phyloP scores from a whole-genome alignment of 2,797 vertebrate species.

The Myiotriccus ornatus region DNA sequence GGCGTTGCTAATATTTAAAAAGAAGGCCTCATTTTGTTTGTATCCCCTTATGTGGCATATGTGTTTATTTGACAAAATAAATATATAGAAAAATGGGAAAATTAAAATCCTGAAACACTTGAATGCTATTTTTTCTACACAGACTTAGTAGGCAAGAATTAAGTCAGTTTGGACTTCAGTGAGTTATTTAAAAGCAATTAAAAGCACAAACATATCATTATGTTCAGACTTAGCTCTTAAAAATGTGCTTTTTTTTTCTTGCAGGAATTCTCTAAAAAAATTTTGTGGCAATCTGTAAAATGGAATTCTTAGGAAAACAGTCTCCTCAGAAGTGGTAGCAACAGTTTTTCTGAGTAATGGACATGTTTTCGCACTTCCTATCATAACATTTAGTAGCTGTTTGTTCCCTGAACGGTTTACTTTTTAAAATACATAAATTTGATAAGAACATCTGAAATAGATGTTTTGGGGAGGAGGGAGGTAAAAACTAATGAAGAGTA shows the following conservation, averaged over 20 bases:
- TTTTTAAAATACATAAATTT: slow-evolving; percentile 40
- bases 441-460: slow-evolving; percentile 58
- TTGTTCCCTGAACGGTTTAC: slow-evolving; percentile 48
- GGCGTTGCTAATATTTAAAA: not conserved
- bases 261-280: not conserved
- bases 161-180: not conserved
- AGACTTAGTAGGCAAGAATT: not conserved
- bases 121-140: not conserved
- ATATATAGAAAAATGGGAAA: not conserved
- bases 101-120: not conserved
- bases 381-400: slow-evolving; percentile 37
- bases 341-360: slow-evolving; percentile 14
- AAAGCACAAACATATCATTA: not conserved
- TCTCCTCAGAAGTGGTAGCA: not conserved
- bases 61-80: slow-evolving; percentile 12
- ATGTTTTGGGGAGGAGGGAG: slow-evolving; percentile 37
- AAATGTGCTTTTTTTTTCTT: not conserved
- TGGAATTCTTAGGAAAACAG: not conserved
- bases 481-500: slow-evolving; percentile 63
- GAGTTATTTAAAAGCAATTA: not conserved
- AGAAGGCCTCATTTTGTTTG: not conserved
- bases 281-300: not conserved
- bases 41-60: not conserved
- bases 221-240: not conserved
- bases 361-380: slow-evolving; percentile 40